These are phyloP conservation scores for Gracilinanus agilis DNA, from an alignment of 2,113 vertebrate genomes.

Conservation along the genomic window DNA sequence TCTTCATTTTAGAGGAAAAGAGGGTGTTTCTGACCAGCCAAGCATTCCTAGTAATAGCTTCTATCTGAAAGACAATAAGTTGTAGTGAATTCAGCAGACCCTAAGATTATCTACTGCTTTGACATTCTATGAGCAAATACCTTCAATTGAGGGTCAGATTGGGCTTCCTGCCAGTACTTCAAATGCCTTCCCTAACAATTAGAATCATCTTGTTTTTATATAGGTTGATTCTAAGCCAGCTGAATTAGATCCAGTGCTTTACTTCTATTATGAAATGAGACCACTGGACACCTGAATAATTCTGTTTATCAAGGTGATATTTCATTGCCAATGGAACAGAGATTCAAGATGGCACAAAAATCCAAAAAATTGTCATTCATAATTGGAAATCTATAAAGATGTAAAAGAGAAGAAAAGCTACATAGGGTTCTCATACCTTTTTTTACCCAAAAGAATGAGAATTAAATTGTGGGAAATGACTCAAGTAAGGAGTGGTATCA, in stretches of 20 bases:
- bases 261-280: background rate
- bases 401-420: background rate
- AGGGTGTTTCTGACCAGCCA: background rate
- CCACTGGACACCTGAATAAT: background rate
- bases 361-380: background rate
- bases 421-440: background rate
- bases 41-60: background rate
- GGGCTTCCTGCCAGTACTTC: background rate
- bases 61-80: background rate
- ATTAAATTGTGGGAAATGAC: background rate
- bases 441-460: background rate
- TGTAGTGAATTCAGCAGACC: constrained; percentile 1
- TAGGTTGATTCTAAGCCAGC: background rate
- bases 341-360: background rate
- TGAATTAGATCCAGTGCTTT: background rate
- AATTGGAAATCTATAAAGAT: background rate
- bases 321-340: background rate
- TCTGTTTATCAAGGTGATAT: background rate
- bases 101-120: background rate
- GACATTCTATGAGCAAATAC: background rate
- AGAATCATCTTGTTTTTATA: background rate
- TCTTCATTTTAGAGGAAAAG: constrained; percentile 13
- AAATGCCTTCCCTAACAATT: constrained; percentile 1
- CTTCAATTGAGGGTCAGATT: background rate
- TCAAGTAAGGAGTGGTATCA: background rate